phyloP scores from a whole-genome alignment of 2,113 vertebrate species.

The Cervus canadensis region DNA sequence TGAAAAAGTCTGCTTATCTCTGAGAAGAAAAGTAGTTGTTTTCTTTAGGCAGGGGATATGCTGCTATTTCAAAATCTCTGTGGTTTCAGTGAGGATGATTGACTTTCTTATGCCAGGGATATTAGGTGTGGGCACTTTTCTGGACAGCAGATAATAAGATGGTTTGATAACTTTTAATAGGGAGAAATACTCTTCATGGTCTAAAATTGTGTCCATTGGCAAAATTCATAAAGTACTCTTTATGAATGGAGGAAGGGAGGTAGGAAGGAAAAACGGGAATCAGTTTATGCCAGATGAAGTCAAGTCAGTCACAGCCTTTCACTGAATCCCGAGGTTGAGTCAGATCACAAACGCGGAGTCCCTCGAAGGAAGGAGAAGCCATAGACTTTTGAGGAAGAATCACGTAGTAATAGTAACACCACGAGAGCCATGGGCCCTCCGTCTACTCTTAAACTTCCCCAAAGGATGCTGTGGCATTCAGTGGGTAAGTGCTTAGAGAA shows the following conservation, averaged over 20 bases:
- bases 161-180: neutral
- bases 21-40: neutral
- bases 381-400: neutral
- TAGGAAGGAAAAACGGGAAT: neutral
- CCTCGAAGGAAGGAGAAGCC: neutral
- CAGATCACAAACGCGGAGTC: neutral
- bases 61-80: neutral
- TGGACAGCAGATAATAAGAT: neutral
- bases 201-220: neutral
- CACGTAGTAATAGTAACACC: neutral
- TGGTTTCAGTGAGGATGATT: neutral
- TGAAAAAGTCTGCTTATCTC: neutral
- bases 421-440: neutral
- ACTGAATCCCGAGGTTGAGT: neutral
- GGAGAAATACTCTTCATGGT: neutral
- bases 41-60: neutral
- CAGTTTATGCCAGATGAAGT: neutral
- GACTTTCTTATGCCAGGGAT: neutral
- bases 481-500: neutral
- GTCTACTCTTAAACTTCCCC: neutral
- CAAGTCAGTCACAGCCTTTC: neutral
- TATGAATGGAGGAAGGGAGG: neutral
- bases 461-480: neutral
- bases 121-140: neutral
- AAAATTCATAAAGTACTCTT: neutral